Conservation (phyloP, 2,113 vertebrate species). For the Callospermophilus lateralis region DNA sequence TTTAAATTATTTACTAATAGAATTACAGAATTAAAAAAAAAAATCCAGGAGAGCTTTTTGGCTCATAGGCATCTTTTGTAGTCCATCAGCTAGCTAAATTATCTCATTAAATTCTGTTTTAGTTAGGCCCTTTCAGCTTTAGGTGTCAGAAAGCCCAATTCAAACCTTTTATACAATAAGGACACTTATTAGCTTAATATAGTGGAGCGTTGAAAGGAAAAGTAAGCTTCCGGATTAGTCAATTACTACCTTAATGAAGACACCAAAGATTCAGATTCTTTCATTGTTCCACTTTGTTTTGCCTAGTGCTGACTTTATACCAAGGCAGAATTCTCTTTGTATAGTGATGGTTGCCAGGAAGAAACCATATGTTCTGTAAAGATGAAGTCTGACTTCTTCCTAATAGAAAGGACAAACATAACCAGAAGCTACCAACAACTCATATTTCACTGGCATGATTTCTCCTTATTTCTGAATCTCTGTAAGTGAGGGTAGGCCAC, state of each 20-base stretch:
- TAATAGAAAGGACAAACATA: constrained; percentile 54
- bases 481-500: not conserved
- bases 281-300: not conserved
- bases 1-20: constrained; percentile 32
- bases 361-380: not conserved
- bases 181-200: not conserved
- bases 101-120: constrained; percentile 17
- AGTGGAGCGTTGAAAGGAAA: not conserved
- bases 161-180: not conserved
- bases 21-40: not conserved
- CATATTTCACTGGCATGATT: not conserved
- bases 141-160: constrained; percentile 33
- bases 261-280: constrained; percentile 26
- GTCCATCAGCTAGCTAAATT: not conserved
- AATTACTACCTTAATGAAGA: constrained; percentile 28
- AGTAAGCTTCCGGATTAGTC: not conserved
- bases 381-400: constrained; percentile 25
- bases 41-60: constrained; percentile 40
- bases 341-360: constrained; percentile 28
- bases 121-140: constrained; percentile 27
- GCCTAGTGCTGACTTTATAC: constrained; percentile 1
- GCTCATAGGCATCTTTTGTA: constrained; percentile 13
- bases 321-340: constrained; percentile 31
- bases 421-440: constrained; percentile 41
- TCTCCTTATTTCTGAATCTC: constrained; percentile 27